These are phyloP conservation scores for Elephantulus edwardii DNA, from an alignment of 2,113 vertebrate genomes.

Conservation along the genomic window DNA sequence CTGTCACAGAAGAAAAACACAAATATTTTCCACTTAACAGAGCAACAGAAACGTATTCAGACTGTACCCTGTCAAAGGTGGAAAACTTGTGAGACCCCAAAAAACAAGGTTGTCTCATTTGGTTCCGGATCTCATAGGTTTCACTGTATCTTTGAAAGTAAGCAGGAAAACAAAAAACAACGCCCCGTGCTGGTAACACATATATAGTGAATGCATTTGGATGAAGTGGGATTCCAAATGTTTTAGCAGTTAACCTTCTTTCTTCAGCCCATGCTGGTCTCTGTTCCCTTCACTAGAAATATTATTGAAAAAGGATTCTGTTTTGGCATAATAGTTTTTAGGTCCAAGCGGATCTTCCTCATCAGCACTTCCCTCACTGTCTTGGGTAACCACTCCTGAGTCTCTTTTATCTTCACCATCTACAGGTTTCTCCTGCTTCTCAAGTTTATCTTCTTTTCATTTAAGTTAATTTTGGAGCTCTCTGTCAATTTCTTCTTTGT, in stretches of 20 bases:
- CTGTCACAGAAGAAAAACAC: neutral
- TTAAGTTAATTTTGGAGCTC: constrained; percentile 99
- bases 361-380: constrained; percentile 91
- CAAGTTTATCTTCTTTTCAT: constrained; percentile 92
- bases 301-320: constrained; percentile 99
- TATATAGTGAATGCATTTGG: constrained; percentile 91
- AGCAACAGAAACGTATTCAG: neutral
- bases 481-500: constrained; percentile 98
- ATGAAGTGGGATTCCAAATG: constrained; percentile 95
- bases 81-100: neutral
- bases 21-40: neutral
- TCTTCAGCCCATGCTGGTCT: constrained; percentile 98
- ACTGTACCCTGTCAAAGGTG: neutral
- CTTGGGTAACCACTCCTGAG: constrained; percentile 90
- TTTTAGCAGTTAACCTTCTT: constrained; percentile 95
- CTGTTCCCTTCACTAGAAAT: constrained; percentile 97
- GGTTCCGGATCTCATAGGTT: neutral
- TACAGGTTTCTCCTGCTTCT: constrained; percentile 90
- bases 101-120: neutral
- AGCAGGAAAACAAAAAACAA: constrained; percentile 82
- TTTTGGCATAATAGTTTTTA: constrained; percentile 97
- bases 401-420: constrained; percentile 96
- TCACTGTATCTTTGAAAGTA: constrained; percentile 83
- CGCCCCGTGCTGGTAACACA: constrained; percentile 93
- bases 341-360: constrained; percentile 92